Conservation (phyloP, 2,113 vertebrate species). For the Glaucomys volans region DNA sequence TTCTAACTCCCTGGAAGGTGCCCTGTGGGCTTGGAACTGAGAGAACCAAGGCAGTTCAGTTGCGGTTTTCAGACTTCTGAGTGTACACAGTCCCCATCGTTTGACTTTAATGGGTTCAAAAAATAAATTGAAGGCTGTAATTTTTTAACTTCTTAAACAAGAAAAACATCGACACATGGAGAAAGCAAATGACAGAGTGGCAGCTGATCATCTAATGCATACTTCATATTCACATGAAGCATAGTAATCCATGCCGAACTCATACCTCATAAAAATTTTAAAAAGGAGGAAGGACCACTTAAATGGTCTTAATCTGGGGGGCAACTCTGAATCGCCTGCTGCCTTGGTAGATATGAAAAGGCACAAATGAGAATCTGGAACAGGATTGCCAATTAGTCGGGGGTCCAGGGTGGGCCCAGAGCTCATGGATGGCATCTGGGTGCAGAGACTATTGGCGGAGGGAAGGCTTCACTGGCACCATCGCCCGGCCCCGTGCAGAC, state of each 20-base stretch:
- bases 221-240: background rate
- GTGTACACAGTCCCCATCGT: too few relatives aligned
- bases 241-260: background rate
- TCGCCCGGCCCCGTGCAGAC: background rate
- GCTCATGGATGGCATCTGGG: background rate
- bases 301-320: background rate
- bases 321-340: background rate
- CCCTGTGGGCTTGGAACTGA: background rate
- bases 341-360: too few relatives aligned
- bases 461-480: too few relatives aligned
- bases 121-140: background rate
- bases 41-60: fast-evolving
- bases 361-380: background rate
- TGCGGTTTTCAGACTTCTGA: background rate
- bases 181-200: background rate
- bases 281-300: background rate
- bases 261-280: background rate
- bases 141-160: background rate
- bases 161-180: background rate
- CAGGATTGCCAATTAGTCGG: background rate
- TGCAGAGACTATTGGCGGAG: fast-evolving
- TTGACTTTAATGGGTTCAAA: background rate
- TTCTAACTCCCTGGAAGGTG: background rate
- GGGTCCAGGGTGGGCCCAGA: background rate
- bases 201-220: background rate